Conservation (phyloP, 2,797 vertebrate genomes). For the Sebastes diaconus region DNA sequence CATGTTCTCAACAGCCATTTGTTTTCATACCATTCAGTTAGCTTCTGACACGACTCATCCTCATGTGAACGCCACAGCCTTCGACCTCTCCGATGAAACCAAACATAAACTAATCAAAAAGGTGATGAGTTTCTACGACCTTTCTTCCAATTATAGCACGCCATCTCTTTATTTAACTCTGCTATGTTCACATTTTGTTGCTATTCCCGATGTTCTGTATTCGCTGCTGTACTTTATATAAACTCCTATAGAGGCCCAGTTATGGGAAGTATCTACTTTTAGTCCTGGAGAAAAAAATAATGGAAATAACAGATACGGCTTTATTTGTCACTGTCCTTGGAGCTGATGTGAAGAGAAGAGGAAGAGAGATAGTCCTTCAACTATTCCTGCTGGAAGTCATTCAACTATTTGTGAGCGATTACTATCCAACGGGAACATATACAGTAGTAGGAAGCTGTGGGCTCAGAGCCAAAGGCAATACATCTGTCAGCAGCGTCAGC, state of each 20-base stretch:
- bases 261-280: slow-evolving; percentile 42
- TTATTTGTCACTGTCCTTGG: slow-evolving; percentile 25
- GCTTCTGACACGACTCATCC: neutral
- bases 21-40: neutral
- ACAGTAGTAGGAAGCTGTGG: slow-evolving; percentile 38
- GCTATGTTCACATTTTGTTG: slow-evolving; percentile 13
- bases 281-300: slow-evolving; percentile 9
- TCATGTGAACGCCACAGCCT: slow-evolving; percentile 59
- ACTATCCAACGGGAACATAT: slow-evolving; percentile 32
- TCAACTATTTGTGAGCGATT: slow-evolving; percentile 59
- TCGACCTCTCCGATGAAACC: slow-evolving; percentile 38
- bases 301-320: slow-evolving; percentile 37
- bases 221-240: neutral
- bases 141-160: neutral
- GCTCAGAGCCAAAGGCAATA: slow-evolving; percentile 40
- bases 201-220: slow-evolving; percentile 34
- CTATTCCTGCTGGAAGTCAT: slow-evolving; percentile 48
- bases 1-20: neutral
- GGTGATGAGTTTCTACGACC: slow-evolving; percentile 24
- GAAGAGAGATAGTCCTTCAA: neutral
- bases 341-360: slow-evolving; percentile 1
- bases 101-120: slow-evolving; percentile 41
- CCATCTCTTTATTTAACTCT: slow-evolving; percentile 23
- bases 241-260: slow-evolving; percentile 7
- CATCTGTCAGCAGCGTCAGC: slow-evolving; percentile 30